A percentile compares a stretch with the other conserved stretches of the same genome.
phyloP scores from a whole-genome alignment of 2,888 invertebrate genomes.

The Allygus modestus region DNA sequence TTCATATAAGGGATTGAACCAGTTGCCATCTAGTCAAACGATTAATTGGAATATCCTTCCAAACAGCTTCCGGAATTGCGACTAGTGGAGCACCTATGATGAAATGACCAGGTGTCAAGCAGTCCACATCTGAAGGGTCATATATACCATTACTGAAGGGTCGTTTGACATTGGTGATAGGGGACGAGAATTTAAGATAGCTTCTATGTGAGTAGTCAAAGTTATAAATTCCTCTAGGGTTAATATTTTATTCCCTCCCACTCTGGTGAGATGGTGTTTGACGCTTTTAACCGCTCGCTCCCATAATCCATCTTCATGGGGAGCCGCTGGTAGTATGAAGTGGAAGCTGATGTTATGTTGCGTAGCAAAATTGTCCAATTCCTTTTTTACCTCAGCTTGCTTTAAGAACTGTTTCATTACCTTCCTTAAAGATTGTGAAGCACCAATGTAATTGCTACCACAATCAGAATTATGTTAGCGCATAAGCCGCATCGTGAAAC shows the following conservation, averaged over 20 bases:
- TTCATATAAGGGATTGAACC: slow-evolving; percentile 64
- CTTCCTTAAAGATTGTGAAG: too few species aligned
- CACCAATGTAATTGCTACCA: too few species aligned
- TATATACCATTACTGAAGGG: slow-evolving; percentile 66
- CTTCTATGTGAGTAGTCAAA: background rate
- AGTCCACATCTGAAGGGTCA: slow-evolving; percentile 66
- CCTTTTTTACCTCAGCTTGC: too few species aligned
- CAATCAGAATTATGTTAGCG: too few species aligned
- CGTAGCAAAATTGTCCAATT: background rate
- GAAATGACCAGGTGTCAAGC: slow-evolving; percentile 70
- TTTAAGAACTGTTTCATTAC: too few species aligned
- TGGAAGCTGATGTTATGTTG: background rate
- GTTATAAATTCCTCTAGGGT: slow-evolving; percentile 27
- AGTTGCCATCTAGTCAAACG: slow-evolving; percentile 68
- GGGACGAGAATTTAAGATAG: slow-evolving; percentile 17
- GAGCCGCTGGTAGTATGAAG: slow-evolving; percentile 26
- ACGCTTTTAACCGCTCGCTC: background rate
- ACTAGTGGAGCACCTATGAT: slow-evolving; percentile 66
- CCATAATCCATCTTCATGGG: slow-evolving; percentile 18
- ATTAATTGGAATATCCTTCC: slow-evolving; percentile 65
- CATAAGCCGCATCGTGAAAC: too few species aligned
- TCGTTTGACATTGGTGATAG: background rate
- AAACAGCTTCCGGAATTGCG: slow-evolving; percentile 66
- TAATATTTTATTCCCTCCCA: background rate
- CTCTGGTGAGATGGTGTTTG: background rate